These are phyloP conservation scores for Nothobranchius furzeri DNA, from an alignment of 2,113 vertebrate genomes.

Conservation along the genomic window DNA sequence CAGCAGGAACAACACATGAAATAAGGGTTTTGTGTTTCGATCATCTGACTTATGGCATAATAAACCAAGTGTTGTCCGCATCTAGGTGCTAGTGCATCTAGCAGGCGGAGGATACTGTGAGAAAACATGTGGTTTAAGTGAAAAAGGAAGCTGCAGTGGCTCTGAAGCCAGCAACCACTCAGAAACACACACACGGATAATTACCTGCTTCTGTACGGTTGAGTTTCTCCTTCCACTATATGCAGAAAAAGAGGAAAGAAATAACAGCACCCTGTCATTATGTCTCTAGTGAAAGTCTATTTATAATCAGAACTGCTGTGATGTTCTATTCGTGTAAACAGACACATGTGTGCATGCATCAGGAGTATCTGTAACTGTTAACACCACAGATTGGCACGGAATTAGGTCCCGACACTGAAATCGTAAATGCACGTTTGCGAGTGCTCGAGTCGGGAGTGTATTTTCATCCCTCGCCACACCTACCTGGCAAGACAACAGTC, in stretches of 20 bases:
- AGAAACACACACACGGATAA: constrained; percentile 40
- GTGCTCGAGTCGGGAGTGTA: constrained; percentile 6
- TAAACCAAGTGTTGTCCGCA: neutral
- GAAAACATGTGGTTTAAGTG: constrained; percentile 35
- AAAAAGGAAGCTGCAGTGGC: constrained; percentile 19
- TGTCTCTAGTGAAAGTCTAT: constrained; percentile 59
- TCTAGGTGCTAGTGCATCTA: neutral
- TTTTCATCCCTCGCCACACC: constrained; percentile 71
- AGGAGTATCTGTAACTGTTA: constrained; percentile 50
- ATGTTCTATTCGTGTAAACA: constrained; percentile 59
- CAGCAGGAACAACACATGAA: neutral
- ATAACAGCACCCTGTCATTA: constrained; percentile 66
- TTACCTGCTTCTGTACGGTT: constrained; percentile 94
- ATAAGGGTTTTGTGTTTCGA: neutral
- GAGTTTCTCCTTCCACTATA: constrained; percentile 87
- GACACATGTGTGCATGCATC: constrained; percentile 51
- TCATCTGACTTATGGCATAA: neutral
- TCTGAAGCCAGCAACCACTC: constrained; percentile 9
- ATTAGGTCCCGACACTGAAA: constrained; percentile 33
- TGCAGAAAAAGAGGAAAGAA: constrained; percentile 41
- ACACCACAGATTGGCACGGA: constrained; percentile 51
- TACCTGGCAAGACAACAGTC: constrained; percentile 96
- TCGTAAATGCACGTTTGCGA: constrained; percentile 21
- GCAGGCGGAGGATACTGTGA: neutral
- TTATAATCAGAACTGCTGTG: constrained; percentile 59